Conservation (phyloP, 2,113 vertebrate genomes). For the Callipepla squamata region DNA sequence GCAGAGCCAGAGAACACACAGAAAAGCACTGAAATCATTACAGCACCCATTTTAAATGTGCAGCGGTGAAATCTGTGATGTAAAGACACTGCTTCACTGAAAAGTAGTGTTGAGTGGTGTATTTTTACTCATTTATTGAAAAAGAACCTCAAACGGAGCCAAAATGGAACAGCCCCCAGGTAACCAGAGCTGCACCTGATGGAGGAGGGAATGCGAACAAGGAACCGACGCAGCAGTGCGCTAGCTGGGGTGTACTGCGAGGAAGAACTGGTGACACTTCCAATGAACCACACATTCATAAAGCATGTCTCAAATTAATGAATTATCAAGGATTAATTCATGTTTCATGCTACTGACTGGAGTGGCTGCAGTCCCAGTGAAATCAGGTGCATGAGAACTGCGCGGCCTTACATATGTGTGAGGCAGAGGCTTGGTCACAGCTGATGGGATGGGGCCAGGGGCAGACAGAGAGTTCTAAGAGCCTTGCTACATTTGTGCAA, state of each 20-base stretch:
- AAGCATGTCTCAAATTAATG: neutral
- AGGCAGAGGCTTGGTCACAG: fast-evolving
- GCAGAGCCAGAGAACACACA: neutral
- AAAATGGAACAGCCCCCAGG: neutral
- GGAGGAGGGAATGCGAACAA: neutral
- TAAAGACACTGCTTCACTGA: neutral
- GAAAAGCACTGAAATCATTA: neutral
- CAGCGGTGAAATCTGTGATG: fast-evolving
- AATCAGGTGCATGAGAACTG: fast-evolving
- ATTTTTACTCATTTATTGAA: neutral
- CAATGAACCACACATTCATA: neutral
- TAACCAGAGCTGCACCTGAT: neutral
- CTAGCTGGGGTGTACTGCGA: neutral
- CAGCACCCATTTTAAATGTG: fast-evolving
- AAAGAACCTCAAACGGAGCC: fast-evolving
- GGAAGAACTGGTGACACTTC: neutral
- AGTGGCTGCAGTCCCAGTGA: neutral
- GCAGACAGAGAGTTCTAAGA: neutral
- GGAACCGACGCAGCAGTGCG: neutral
- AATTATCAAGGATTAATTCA: neutral
- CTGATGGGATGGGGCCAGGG: neutral
- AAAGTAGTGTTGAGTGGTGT: fast-evolving
- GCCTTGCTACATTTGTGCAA: neutral
- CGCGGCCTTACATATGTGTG: fast-evolving
- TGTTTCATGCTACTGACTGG: neutral